These are phyloP conservation scores for Calidris pygmaea DNA, from an alignment of 2,113 vertebrate species.

Conservation along the genomic window DNA sequence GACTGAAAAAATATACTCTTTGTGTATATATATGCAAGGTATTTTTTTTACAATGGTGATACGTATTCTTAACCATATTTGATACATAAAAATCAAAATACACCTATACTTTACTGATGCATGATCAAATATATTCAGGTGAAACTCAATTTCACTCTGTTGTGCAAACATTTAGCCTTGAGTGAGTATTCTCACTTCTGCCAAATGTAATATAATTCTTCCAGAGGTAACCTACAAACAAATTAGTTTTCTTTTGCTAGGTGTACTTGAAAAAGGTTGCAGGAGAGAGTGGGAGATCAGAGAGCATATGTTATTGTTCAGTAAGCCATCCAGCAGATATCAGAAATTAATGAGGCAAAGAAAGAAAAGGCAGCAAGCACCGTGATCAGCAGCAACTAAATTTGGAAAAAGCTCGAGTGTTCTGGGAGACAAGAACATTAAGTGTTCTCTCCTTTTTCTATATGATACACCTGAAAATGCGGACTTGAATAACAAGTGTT, in stretches of 20 bases:
- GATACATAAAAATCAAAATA: background rate
- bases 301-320: constrained; percentile 31
- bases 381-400: background rate
- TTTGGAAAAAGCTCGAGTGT: background rate
- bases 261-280: constrained; percentile 10
- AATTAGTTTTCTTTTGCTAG: background rate
- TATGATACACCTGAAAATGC: background rate
- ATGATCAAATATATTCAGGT: background rate
- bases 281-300: background rate
- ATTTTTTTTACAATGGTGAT: background rate
- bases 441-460: background rate
- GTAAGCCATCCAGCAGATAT: background rate
- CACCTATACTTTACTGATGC: background rate
- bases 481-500: background rate
- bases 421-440: background rate
- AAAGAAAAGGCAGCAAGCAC: background rate
- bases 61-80: background rate
- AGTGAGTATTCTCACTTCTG: background rate
- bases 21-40: background rate
- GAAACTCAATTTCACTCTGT: background rate
- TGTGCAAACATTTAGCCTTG: background rate
- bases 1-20: background rate
- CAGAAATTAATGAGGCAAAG: constrained; percentile 43
- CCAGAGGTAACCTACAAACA: background rate
- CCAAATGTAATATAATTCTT: background rate